A percentile compares a stretch with the other conserved stretches of the same genome.
Conservation (phyloP, 2,113 vertebrate species). For the Chionomys nivalis region DNA sequence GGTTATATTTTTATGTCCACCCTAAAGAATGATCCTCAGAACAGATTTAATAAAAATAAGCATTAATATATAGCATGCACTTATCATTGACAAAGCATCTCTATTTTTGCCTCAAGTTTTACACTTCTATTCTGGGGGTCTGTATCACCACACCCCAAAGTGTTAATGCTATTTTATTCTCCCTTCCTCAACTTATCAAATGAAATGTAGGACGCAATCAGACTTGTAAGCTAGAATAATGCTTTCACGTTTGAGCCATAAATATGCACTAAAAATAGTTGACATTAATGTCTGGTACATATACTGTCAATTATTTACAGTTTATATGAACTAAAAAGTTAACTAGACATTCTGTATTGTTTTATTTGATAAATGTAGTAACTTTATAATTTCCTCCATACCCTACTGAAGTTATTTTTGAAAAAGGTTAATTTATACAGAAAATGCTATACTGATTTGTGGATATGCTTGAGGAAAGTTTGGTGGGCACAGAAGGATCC, state of each 20-base stretch:
- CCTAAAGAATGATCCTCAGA: background rate
- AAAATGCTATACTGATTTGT: background rate
- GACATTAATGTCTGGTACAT: background rate
- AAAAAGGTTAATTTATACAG: background rate
- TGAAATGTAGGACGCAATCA: background rate
- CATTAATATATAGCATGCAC: background rate
- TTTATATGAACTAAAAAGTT: slow-evolving; percentile 4
- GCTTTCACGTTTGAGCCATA: background rate
- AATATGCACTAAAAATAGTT: background rate
- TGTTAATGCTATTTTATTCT: background rate
- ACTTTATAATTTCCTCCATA: too few relatives aligned
- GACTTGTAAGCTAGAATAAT: background rate
- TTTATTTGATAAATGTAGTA: background rate
- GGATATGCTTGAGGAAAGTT: background rate
- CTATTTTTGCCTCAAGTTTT: background rate
- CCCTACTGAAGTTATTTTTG: background rate
- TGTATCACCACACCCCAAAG: background rate
- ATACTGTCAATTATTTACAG: background rate
- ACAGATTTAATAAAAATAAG: background rate
- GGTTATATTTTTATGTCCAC: background rate
- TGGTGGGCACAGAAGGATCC: background rate
- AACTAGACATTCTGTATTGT: background rate
- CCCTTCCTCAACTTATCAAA: background rate
- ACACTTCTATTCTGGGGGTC: background rate
- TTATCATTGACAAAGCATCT: background rate